Conservation (phyloP, 2,113 vertebrate genomes). For the Brachionichthys hirsutus region DNA sequence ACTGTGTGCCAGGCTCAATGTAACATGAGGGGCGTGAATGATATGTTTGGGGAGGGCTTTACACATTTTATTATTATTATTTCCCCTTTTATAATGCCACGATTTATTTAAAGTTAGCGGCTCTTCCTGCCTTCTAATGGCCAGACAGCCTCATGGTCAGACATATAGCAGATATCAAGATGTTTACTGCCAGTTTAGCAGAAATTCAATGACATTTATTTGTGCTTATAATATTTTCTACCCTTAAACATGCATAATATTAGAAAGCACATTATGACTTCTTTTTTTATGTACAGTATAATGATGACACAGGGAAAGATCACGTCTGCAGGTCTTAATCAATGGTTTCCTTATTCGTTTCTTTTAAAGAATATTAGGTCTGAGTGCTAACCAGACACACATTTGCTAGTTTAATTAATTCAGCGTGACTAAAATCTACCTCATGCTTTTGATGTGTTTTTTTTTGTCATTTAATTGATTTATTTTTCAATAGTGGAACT, state of each 20-base stretch:
- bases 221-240: too few species aligned
- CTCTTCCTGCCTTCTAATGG: constrained; percentile 1
- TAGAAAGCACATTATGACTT: too few species aligned
- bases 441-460: neutral
- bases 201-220: too few species aligned
- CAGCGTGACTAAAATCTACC: neutral
- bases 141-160: neutral
- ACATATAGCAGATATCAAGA: neutral
- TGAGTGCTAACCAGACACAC: neutral
- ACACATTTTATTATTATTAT: too few species aligned
- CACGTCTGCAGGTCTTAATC: neutral
- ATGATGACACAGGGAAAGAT: too few species aligned
- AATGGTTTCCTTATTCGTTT: too few species aligned
- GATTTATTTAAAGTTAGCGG: constrained; percentile 2
- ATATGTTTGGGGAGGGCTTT: constrained; percentile 5
- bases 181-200: neutral
- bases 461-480: neutral
- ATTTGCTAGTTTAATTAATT: neutral
- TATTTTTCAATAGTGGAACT: constrained; percentile 1
- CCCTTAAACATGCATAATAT: too few species aligned
- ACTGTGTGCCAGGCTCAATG: constrained; percentile 26
- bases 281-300: too few species aligned
- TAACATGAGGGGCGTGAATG: neutral
- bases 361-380: constrained; percentile 5
- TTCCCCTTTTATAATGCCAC: neutral